Conservation (phyloP, 2,888 invertebrate species). For the Globia sparganii region DNA sequence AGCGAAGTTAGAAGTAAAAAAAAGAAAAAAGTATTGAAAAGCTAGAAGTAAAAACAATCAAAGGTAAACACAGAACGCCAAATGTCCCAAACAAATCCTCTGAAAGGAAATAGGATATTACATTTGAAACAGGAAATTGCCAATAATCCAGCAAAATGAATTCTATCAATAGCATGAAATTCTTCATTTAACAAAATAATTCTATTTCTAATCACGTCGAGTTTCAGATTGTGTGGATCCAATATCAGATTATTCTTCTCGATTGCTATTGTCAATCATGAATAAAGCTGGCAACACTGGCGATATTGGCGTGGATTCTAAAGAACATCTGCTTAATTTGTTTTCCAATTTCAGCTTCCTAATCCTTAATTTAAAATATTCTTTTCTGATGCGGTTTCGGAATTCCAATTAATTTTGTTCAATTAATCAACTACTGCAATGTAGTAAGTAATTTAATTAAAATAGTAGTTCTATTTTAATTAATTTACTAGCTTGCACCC, state of each 20-base stretch:
- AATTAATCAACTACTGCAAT: conserved; percentile 14
- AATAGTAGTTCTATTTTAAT: background rate
- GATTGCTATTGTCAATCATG: conserved; percentile 59
- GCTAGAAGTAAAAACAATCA: background rate
- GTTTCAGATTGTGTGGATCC: conserved; percentile 58
- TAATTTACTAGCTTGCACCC: background rate
- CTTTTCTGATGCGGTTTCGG: background rate
- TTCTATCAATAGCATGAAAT: conserved; percentile 32
- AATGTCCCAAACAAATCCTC: background rate
- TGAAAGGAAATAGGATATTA: background rate
- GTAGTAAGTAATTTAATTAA: no score
- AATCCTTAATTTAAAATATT: conserved; percentile 15
- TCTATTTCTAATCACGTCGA: conserved; percentile 51
- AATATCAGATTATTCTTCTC: conserved; percentile 46
- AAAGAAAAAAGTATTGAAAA: no score
- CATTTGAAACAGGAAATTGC: conserved; percentile 6
- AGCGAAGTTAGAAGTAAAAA: background rate
- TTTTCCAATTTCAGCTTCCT: conserved; percentile 23
- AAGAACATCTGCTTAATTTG: conserved; percentile 37
- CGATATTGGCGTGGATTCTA: conserved; percentile 17
- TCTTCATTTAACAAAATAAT: conserved; percentile 34
- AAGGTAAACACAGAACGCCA: background rate
- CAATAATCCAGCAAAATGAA: conserved; percentile 28
- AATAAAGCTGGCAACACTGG: no score
- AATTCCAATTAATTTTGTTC: conserved; percentile 6